Evolutionary conservation across 1,140 invertebrate species (phyloP), one percentile per base, ranked within the genome.

Genomic region (Tyrophagus putrescentiae): DNA sequence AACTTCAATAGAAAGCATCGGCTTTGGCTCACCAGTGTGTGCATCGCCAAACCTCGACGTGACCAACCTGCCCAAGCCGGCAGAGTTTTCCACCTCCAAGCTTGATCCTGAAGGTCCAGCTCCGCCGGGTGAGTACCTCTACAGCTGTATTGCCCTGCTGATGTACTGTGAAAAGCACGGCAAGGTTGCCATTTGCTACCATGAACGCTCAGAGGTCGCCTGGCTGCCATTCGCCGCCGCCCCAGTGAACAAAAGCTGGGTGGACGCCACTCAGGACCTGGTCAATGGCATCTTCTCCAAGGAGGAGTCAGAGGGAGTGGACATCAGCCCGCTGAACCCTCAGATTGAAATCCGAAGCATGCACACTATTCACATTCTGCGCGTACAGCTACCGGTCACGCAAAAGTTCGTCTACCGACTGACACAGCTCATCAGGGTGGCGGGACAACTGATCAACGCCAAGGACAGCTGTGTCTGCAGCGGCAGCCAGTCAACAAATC

Each of bases 191-290:
- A 1, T 64, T 3, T 27, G 29, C 18, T 1, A 16, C 11, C 28
- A 28, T 21, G 50, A 41, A 11, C 25, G 28, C 7, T 13, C 9
- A 6, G 32, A 57, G 5, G 48, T 29, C 9, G 7, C 33, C 2
- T 64, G 62, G 62, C 28, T 64, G 18, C 62, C 62, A 32, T 64
- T 44, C 39, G 33, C 62, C 29, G 52, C 50, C 21, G 31, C 36
- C 25, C 41, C 16, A 23, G 34, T 11, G 23, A 39, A 52, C 29
- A 61, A 64, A 31, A 57, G 33, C 11, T 64, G 62, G 62, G 21
- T 57, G 23, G 32, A 44, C 18, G 61, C 61, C 1, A 31, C 61
- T 2, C 18, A 5, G 1, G 56, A 50, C 25, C 41, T 41, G 13
- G 33, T 60, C n/a, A 32, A 36, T 5, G 34, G 28, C n/a, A 56